Base-by-base conservation (phyloP, 2,797 vertebrate genomes). In the Alouatta caraya region DNA sequence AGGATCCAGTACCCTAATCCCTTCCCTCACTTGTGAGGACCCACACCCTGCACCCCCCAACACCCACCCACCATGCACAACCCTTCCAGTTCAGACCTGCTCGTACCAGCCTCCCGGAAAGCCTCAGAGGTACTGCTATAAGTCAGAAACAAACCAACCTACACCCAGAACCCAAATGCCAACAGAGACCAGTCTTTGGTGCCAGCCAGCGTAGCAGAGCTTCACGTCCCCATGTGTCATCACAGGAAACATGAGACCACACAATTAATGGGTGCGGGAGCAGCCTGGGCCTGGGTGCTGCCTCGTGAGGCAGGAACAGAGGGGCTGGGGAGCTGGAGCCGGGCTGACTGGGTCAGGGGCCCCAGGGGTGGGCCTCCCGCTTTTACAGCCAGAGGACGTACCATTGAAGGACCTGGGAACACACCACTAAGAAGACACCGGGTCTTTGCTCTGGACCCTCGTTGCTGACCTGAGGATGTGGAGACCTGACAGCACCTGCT, bases 171-270 rank as follows among this genome's bases (percentile, higher is more conserved):
- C 82, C 90, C 64, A 84, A 97, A 90, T 6, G n/a, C 83, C 9
- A 2, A 88, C 84, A 85, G 48, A 92, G 96, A 88, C 78, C 84
- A n/a, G 95, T 81, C 72, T 91, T 95, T 67, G 86, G 73, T 22
- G 95, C 44, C 92, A 96, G 88, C 97, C 90, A 79, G 90, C 80
- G 83, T 15, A 55, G 42, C 78, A 95, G 90, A 92, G 81, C 97
- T 96, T 30, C 6, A 0, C n/a, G 79, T 97, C 96, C 90, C 92
- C 14, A 10, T 78, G 96, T 93, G 93, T 97, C 96, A 98, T 85
- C 48, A 44, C 59, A 88, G 90, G 93, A 95, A 94, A 52, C 52
- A 5, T 1, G n/a, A 81, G 97, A 95, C 93, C 76, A 89, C 3
- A 13, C 81, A 70, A n/a, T 81, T 44, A 70, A 44, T 85, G 59